These are phyloP conservation scores for Nebria brevicollis DNA, from an alignment of 2,888 invertebrate genomes.

Conservation along the genomic window DNA sequence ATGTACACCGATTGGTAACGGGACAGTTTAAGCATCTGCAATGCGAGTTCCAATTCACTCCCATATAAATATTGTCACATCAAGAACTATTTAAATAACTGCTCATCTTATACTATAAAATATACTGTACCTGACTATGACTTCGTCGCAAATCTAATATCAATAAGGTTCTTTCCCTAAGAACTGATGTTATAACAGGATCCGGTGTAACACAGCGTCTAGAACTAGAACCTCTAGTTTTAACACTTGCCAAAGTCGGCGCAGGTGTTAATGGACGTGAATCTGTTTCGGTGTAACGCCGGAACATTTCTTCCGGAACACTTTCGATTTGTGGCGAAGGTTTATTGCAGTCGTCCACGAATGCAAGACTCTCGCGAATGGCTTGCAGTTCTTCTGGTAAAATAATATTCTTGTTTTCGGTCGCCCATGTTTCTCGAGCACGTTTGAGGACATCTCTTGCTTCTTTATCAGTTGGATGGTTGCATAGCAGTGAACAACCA, in stretches of 20 bases:
- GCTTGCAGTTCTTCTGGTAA: constrained; percentile 60
- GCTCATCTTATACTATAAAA: constrained; percentile 3
- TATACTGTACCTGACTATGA: constrained; percentile 70
- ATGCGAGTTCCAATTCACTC: no score
- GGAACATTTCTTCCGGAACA: constrained; percentile 80
- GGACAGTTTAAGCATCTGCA: no score
- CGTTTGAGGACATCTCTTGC: constrained; percentile 77
- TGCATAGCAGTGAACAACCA: constrained; percentile 84
- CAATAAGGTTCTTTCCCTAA: constrained; percentile 72
- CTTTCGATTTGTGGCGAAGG: constrained; percentile 67
- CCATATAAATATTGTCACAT: no score
- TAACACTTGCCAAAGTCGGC: constrained; percentile 78
- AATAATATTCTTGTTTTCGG: constrained; percentile 54
- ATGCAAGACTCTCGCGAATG: constrained; percentile 56
- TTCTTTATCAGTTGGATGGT: constrained; percentile 82
- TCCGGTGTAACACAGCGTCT: constrained; percentile 79
- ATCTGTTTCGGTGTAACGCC: constrained; percentile 84
- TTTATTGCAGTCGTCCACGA: constrained; percentile 61
- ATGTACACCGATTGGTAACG: no score
- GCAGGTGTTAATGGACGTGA: constrained; percentile 84
- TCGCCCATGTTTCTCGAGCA: constrained; percentile 77
- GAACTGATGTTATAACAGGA: constrained; percentile 64
- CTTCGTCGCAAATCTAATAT: constrained; percentile 77
- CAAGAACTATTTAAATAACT: background rate
- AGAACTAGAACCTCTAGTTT: constrained; percentile 74